Base-by-base conservation (phyloP, 2,888 invertebrate species). In the Chorisops tibialis region DNA sequence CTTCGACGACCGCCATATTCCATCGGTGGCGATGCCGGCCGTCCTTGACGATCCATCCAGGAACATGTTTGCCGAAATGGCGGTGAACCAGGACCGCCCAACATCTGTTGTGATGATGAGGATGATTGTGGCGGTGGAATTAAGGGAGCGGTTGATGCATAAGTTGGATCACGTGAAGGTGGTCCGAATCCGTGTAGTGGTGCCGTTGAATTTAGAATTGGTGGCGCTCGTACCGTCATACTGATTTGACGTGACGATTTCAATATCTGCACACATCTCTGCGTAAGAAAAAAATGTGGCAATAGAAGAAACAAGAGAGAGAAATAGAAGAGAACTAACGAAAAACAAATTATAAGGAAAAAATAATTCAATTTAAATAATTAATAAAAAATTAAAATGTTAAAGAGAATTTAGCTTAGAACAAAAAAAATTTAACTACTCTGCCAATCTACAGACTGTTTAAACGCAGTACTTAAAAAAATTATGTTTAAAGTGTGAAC, bases 21-120 rank as follows among this genome's bases (percentile, higher is more conserved):
- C 70, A 83, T 75, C 18, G 87, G 88, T 52, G 95, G 95, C 24
- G 96, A 96, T 19, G 86, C 93, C 1, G 93, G 91, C 66, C 94
- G 82, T 4, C 95, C 95, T 73, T 91, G 89, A 62, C 93, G 83
- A 79, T 96, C 94, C 86, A 95, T 93, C 96, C 96, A 96, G 63
- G 92, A 91, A 80, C 94, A 96, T 56, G 91, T 90, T 71, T 93
- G 92, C 61, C 89, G 74, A 70, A 76, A 79, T 69, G 79, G 79
- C 66, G 77, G 69, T 35, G 77, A 83, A 47, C 72, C 71, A 74
- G 69, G 80, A 70, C 76, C 82, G 64, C 79, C 79, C 72, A 43
- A 65, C 59, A 47, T 71, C 65, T 16, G 69, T 69, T 41, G 65
- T 49, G 59, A 62, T 51, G 48, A 60, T 22, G 51, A 63, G 52